Base-by-base conservation (phyloP, 1,140 invertebrate species). In the Anagrus nilaparvatae region DNA sequence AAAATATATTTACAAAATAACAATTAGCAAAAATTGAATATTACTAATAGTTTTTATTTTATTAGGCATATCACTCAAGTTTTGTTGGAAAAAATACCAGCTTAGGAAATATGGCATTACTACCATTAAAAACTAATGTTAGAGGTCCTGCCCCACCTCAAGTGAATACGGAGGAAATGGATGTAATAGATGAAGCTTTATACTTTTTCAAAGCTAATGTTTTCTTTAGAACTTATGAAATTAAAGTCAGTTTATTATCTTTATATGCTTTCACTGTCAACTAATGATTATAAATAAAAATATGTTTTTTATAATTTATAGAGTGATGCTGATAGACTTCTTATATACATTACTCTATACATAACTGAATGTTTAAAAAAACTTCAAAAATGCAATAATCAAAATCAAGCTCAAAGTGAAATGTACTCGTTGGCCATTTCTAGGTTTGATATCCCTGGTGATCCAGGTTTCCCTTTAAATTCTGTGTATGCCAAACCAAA, bases 151-250 rank as follows among this genome's bases (percentile, higher is more conserved):
- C 93, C 5, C 83, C 84, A 28, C 61, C 67, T 46, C 69, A 56
- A 47, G 70, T 68, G 12, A 74, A 72, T 44, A 73, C 70, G 21
- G 77, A 77, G 47, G 81, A 87, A 19, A 72, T 78, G 49, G 97
- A 99, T 67, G 91, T 99, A 49, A 91, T 99, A 50, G 96, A 99
- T 72, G 97, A 99, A 75, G 87, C 94, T 20, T 71, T 99, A 8
- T 87, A 87, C 59, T 99, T 82, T 63, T 99, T 99, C 65, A 97
- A 96, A 73, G 93, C 97, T 2, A 99, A 99, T 71, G 94, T 99
- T 6, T 99, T 99, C 66, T 99, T 99, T 63, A 81, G 93, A 51
- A 97, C 92, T 30, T 99, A 97, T 67, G 95, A 99, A 72, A 94
- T 98, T 41, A 97, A 96, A 77, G 86, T 88, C 72, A 52, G 43